A percentile compares a stretch with the other conserved stretches of the same genome.
phyloP scores from a whole-genome alignment of 2,888 invertebrate species.

The Odontomyia ornata region DNA sequence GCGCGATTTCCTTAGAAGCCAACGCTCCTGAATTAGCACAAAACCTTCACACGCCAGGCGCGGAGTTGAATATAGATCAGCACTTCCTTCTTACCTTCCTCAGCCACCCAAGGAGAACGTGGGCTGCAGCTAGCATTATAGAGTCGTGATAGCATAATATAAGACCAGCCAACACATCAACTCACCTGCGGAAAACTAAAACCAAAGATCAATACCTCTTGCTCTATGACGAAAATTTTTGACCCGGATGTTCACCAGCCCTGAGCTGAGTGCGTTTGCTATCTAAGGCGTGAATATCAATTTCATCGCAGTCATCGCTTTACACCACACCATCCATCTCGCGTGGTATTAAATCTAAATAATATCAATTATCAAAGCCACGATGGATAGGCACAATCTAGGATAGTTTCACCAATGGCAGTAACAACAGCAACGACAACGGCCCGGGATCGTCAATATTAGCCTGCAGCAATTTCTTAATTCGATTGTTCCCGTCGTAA shows the following conservation, averaged over 20 bases:
- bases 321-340: not conserved
- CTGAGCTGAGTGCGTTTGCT: not conserved
- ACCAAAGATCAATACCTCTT: not conserved
- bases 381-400: not conserved
- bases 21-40: too few relatives aligned
- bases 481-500: conserved; percentile 44
- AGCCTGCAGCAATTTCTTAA: conserved; percentile 45
- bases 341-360: not conserved
- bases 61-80: too few relatives aligned
- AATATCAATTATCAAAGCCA: conserved; percentile 46
- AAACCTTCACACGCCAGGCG: too few relatives aligned
- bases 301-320: conserved; percentile 18
- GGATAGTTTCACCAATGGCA: not conserved
- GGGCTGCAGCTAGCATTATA: not conserved
- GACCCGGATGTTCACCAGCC: conserved; percentile 47
- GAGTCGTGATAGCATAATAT: not conserved
- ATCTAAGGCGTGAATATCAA: not conserved
- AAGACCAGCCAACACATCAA: not conserved
- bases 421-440: not conserved
- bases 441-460: not conserved
- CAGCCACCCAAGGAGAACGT: too few relatives aligned
- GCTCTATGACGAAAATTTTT: conserved; percentile 19
- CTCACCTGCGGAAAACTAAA: not conserved
- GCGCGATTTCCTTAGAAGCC: too few relatives aligned
- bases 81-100: too few relatives aligned